phyloP scores from a whole-genome alignment of 2,888 invertebrate species.

The Hyalella azteca region DNA sequence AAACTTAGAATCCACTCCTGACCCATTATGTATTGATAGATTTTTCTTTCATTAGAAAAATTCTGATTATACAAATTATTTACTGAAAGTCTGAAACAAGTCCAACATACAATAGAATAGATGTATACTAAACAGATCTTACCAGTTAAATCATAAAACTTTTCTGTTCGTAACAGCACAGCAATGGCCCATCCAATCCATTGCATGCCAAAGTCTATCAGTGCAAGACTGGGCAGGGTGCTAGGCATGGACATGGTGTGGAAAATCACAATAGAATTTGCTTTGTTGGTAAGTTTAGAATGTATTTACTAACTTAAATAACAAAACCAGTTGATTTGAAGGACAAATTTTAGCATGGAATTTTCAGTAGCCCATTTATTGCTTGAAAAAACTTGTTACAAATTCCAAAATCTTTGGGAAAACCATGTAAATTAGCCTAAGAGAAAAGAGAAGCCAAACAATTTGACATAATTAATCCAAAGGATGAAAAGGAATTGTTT shows the following conservation, averaged over 20 bases:
- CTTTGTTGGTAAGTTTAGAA: no score
- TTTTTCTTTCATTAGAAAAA: not conserved
- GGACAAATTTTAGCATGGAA: no score
- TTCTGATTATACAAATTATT: not conserved
- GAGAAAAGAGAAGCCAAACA: no score
- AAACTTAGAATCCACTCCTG: not conserved
- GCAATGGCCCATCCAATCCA: constrained; percentile 62
- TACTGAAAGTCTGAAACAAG: not conserved
- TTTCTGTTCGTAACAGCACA: constrained; percentile 63
- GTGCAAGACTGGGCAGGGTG: constrained; percentile 36
- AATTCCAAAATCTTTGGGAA: no score
- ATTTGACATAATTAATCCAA: no score
- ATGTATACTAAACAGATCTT: constrained; percentile 29
- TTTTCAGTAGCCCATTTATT: no score
- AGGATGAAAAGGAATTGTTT: no score
- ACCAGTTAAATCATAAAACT: constrained; percentile 65
- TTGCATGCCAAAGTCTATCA: constrained; percentile 63
- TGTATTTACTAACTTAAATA: no score
- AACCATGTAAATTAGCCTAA: no score
- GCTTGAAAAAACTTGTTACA: no score
- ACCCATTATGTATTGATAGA: not conserved
- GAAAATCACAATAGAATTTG: no score
- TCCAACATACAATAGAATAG: not conserved
- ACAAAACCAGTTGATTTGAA: no score
- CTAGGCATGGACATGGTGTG: not conserved